Base-by-base conservation (phyloP, 2,888 invertebrate species). In the Drosophila mercatorum region DNA sequence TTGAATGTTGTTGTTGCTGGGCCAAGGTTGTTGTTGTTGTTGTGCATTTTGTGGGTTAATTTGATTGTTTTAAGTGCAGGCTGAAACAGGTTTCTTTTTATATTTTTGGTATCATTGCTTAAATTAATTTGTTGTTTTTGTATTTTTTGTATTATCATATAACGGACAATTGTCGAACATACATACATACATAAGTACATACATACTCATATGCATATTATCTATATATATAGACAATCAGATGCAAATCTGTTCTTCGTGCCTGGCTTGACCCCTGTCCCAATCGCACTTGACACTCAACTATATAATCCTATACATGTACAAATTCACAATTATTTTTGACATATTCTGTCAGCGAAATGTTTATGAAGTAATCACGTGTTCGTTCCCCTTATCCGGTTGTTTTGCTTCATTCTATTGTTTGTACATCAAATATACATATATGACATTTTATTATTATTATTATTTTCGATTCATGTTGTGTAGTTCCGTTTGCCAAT, bases 1-100 rank as follows among this genome's bases (percentile, higher is more conserved):
- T 52, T 52, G 34, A 17, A 60, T 22, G 46, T 75, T 65, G 51
- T 38, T 68, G 47, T 49, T 71, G 67, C 56, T 73, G 52, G 62
- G 75, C 78, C 89, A 88, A 88, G 83, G 67, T 22, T 53, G 26
- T 55, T 43, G 36, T 69, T 60, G 31, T 60, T 83, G 46, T 67
- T 69, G 52, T 41, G 28, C 28, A 28, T 51, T 70, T 80, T 77
- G 72, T 81, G 67, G 79, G 88, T 87, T 87, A 78, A 72, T 75
- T 66, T 67, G 68, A 67, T 67, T 72, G 65, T 80, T 85, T 72
- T 47, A 63, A 69, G 61, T 67, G 61, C 46, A 28, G 62, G 49
- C 68, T 52, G 58, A 83, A 86, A 78, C 81, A 65, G 75, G 81
- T 83, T 83, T 85, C 53, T 31, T 68, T 52, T 78, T 83, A 74